Base-by-base conservation (phyloP, 2,113 vertebrate genomes). In the Hucho hucho region DNA sequence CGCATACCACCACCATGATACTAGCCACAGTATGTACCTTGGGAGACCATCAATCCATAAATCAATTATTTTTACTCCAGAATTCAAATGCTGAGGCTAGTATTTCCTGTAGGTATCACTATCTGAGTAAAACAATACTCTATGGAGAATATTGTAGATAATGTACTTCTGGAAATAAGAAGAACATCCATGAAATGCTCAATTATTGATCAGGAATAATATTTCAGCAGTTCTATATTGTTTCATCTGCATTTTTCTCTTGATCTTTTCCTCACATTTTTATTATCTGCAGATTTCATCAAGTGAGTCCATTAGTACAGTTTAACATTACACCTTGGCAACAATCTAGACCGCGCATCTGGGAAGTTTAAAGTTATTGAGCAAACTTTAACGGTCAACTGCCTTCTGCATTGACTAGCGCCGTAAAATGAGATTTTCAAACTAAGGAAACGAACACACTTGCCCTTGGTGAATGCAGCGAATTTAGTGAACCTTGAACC, bases 271-370 rank as follows among this genome's bases (percentile, higher is more conserved):
- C 58, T 64, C 80, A 64, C 71, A 69, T 73, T 76, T 73, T 82
- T 70, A 79, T 76, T 70, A 79, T 82, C 76, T 76, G 76, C 76
- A 72, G 76, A 82, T 78, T 78, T 75, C 65, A 76, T 79, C 76
- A 72, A 73, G 64, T 78, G 76, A 73, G 73, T 75, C 73, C 80
- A 82, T 82, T 79, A 82, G 69, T 76, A 76, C 46, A 78, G 80
- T 82, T 82, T 79, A 82, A 73, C 70, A 29, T 82, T 82, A 82
- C 80, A 72, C 26, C 73, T 25, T 67, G 46, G 29, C 24, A 47
- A 43, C 64, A 77, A 32, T 29, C 32, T 46, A 53, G 29, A 25
- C 49, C 14, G 18, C 6, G 11, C n/a, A 43, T 37, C 49, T 37
- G 18, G 47, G n/a, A 58, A 58, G 73, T 24, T 20, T 49, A 25